These are phyloP conservation scores for Aricia artaxerxes DNA, from an alignment of 2,888 invertebrate species.

Conservation along the genomic window DNA sequence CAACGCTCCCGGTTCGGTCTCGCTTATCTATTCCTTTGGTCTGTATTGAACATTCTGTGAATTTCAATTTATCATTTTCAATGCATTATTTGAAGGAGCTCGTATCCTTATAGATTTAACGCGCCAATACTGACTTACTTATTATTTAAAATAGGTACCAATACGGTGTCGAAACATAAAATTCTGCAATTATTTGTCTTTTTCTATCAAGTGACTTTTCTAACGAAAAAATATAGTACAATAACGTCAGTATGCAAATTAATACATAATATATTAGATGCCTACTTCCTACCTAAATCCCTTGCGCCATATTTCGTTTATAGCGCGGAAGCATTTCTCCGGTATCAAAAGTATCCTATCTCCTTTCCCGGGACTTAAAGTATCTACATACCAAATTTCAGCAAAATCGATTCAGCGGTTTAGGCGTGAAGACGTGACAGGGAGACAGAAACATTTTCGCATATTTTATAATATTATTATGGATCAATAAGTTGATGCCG, in stretches of 20 bases:
- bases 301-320: no score
- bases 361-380: not conserved
- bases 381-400: not conserved
- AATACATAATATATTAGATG: no score
- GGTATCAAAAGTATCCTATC: no score
- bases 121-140: not conserved
- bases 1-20: not conserved
- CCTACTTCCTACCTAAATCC: no score
- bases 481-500: not conserved
- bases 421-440: not conserved
- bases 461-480: not conserved
- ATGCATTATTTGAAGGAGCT: conserved; percentile 9
- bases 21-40: conserved; percentile 11
- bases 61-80: conserved; percentile 22
- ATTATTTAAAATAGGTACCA: not conserved
- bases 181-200: no score
- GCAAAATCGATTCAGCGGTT: no score
- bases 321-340: no score
- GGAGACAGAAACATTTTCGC: not conserved
- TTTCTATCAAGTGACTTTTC: no score
- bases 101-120: not conserved
- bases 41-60: conserved; percentile 18
- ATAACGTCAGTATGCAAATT: no score
- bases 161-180: no score
- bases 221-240: no score